Conservation (phyloP, 2,113 vertebrate species). For the Isichthys henryi region DNA sequence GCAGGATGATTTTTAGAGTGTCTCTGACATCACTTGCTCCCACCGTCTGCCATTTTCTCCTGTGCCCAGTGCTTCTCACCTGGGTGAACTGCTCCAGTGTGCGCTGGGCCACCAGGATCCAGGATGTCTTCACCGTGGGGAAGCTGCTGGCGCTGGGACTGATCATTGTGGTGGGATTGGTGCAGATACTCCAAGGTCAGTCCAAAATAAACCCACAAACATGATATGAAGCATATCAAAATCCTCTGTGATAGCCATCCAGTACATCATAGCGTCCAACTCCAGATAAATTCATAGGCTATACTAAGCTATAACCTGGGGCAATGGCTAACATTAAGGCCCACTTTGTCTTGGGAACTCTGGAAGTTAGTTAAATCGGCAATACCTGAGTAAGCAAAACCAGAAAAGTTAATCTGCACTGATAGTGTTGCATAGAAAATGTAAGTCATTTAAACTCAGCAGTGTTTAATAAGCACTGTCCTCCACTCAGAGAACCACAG, state of each 20-base stretch:
- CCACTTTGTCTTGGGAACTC: not conserved
- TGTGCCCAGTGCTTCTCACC: conserved; percentile 78
- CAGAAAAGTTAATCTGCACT: not conserved
- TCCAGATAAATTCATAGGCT: not conserved
- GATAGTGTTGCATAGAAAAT: not conserved
- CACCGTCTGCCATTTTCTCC: not conserved
- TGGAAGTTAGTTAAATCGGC: not conserved
- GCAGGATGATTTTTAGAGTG: not conserved
- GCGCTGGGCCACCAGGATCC: conserved; percentile 88
- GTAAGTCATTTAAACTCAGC: too few relatives aligned
- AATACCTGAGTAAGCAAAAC: not conserved
- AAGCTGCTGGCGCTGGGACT: conserved; percentile 87
- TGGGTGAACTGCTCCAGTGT: conserved; percentile 97
- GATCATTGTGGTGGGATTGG: conserved; percentile 83
- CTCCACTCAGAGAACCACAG: too few relatives aligned
- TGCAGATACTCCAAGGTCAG: conserved; percentile 88
- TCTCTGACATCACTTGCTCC: not conserved
- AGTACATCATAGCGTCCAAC: not conserved
- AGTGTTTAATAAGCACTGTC: too few relatives aligned
- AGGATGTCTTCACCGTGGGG: conserved; percentile 88
- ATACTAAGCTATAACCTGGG: not conserved
- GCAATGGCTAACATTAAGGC: not conserved
- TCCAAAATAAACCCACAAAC: not conserved
- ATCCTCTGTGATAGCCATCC: not conserved
- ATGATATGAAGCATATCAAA: not conserved